These are phyloP conservation scores for Tachina lurida DNA, from an alignment of 2,888 invertebrate species.

Conservation along the genomic window DNA sequence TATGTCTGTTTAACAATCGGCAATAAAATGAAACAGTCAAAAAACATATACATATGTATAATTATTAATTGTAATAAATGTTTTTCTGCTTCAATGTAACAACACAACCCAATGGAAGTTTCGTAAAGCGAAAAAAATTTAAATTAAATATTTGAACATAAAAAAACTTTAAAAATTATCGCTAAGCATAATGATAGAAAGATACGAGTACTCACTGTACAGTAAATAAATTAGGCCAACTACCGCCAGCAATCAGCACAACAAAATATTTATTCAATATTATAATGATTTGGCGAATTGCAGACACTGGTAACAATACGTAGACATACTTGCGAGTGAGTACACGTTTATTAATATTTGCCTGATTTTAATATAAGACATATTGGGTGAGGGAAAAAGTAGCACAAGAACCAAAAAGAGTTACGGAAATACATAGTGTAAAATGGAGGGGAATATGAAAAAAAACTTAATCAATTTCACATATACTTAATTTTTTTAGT, in stretches of 20 bases:
- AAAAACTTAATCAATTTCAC: too few relatives aligned
- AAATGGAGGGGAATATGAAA: neutral
- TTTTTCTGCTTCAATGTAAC: constrained; percentile 44
- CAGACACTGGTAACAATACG: constrained; percentile 37
- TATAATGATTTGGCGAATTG: constrained; percentile 56
- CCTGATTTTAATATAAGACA: constrained; percentile 4
- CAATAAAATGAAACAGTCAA: constrained; percentile 37
- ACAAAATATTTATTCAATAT: constrained; percentile 52
- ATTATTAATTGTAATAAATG: constrained; percentile 51
- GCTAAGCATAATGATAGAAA: neutral
- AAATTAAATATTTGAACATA: constrained; percentile 3
- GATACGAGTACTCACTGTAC: neutral
- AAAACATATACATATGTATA: constrained; percentile 38
- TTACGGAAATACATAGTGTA: neutral
- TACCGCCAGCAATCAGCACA: constrained; percentile 41
- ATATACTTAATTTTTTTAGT: too few relatives aligned
- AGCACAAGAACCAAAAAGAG: neutral
- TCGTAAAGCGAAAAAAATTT: constrained; percentile 39
- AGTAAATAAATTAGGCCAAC: constrained; percentile 58
- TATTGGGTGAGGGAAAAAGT: constrained; percentile 38
- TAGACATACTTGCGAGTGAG: neutral
- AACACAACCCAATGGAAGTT: constrained; percentile 36
- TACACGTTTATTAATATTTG: constrained; percentile 27
- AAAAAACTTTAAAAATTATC: constrained; percentile 10
- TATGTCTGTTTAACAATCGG: neutral